phyloP scores from a whole-genome alignment of 2,113 vertebrate genomes.

The Gasterosteus nipponicus region DNA sequence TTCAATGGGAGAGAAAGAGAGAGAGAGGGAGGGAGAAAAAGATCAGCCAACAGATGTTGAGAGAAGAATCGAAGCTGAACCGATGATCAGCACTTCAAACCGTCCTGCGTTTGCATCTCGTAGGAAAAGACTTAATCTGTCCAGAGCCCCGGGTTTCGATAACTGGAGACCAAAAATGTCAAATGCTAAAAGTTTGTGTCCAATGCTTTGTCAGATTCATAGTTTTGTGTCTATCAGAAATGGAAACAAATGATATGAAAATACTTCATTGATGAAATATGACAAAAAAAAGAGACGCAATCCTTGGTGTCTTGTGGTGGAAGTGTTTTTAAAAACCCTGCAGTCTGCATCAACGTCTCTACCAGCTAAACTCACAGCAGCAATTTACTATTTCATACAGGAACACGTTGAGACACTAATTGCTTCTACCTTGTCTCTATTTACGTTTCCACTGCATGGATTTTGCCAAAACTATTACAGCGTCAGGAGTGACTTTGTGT shows the following conservation, averaged over 20 bases:
- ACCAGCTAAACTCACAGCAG: neutral
- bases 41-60: conserved; percentile 59
- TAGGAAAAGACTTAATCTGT: neutral
- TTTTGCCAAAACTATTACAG: conserved; percentile 54
- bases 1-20: conserved; percentile 31
- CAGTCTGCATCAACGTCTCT: conserved; percentile 9
- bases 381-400: conserved; percentile 36
- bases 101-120: conserved; percentile 20
- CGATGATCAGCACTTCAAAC: conserved; percentile 60
- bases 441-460: conserved; percentile 55
- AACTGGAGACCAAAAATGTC: neutral
- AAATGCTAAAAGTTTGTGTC: neutral
- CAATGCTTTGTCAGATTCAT: neutral
- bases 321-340: neutral
- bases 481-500: conserved; percentile 61
- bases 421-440: conserved; percentile 43
- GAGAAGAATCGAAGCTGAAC: conserved; percentile 71
- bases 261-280: neutral
- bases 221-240: neutral
- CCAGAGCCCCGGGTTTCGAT: neutral
- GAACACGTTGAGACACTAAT: conserved; percentile 44
- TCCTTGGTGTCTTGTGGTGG: neutral
- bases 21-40: conserved; percentile 39
- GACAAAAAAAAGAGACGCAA: neutral
- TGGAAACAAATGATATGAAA: neutral